Percentiles rank a stretch among this genome's conserved stretches.
Conservation (phyloP, 2,113 vertebrate genomes). For the Dromaius novaehollandiae region DNA sequence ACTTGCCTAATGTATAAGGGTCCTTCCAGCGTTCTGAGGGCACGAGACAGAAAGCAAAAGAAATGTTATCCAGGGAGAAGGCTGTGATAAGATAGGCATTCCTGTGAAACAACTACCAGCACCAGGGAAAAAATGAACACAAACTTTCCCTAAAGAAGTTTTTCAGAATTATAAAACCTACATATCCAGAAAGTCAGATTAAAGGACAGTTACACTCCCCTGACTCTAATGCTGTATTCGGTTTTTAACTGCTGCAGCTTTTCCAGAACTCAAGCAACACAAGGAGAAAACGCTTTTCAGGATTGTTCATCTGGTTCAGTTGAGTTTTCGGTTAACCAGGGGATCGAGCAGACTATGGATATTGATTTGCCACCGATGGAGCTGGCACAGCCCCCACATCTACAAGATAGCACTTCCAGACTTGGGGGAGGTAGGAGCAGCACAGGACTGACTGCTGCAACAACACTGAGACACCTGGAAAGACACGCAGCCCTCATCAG, state of each 20-base stretch:
- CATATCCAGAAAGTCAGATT: not conserved
- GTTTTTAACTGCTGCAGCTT: not conserved
- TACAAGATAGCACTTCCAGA: not conserved
- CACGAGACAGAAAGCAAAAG: not conserved
- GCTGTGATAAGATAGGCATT: not conserved
- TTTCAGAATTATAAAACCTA: not conserved
- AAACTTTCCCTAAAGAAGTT: not conserved
- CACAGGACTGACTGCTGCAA: fast-evolving
- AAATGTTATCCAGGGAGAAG: not conserved
- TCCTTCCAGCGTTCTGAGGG: not conserved
- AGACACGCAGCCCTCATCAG: fast-evolving
- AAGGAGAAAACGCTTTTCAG: not conserved
- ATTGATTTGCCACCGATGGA: not conserved
- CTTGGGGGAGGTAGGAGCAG: not conserved
- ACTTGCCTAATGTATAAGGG: not conserved
- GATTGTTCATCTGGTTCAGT: not conserved
- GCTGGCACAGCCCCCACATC: not conserved
- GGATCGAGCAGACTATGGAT: not conserved
- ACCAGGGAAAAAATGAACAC: not conserved
- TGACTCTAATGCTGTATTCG: not conserved
- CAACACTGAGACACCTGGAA: not conserved
- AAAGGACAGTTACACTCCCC: not conserved
- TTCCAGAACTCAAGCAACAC: not conserved
- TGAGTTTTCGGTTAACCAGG: not conserved
- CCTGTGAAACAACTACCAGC: not conserved